Percentiles rank a stretch among this genome's conserved stretches.
phyloP scores from a whole-genome alignment of 2,888 invertebrate species.

The Piscicola geometra region DNA sequence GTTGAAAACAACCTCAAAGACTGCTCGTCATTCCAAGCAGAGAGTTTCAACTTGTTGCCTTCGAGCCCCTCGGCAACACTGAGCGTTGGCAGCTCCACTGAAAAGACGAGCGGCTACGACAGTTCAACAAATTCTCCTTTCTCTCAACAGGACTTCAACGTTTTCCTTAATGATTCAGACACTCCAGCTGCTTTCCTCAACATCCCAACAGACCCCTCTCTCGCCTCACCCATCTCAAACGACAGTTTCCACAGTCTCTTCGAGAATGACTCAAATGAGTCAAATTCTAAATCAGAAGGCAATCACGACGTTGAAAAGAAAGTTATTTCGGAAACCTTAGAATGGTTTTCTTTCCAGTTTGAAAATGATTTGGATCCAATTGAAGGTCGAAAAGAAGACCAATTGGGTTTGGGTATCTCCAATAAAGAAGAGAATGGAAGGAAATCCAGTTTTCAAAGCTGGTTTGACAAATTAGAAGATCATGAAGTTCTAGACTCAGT shows the following conservation, averaged over 20 bases:
- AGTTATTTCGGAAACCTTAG: neutral
- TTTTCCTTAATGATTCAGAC: neutral
- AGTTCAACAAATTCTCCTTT: slow-evolving; percentile 2
- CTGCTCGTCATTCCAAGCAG: neutral
- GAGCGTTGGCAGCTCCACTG: slow-evolving; percentile 1
- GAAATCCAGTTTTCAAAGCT: neutral
- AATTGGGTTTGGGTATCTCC: neutral
- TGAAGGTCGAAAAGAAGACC: neutral
- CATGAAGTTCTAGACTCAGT: too few relatives aligned
- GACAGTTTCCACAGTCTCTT: neutral
- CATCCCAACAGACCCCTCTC: neutral
- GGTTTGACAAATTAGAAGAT: too few relatives aligned
- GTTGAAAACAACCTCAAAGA: neutral
- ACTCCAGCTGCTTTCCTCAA: neutral
- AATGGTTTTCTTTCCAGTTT: neutral
- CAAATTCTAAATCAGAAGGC: neutral
- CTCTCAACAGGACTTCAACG: neutral
- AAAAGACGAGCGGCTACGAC: slow-evolving; percentile 26
- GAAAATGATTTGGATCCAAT: neutral
- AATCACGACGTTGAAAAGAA: neutral
- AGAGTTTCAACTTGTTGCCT: neutral
- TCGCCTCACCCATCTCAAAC: neutral
- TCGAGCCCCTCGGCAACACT: neutral
- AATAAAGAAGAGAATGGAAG: neutral
- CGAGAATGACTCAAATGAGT: neutral